Conservation (phyloP, 2,113 vertebrate genomes). For the Petroica traversi region DNA sequence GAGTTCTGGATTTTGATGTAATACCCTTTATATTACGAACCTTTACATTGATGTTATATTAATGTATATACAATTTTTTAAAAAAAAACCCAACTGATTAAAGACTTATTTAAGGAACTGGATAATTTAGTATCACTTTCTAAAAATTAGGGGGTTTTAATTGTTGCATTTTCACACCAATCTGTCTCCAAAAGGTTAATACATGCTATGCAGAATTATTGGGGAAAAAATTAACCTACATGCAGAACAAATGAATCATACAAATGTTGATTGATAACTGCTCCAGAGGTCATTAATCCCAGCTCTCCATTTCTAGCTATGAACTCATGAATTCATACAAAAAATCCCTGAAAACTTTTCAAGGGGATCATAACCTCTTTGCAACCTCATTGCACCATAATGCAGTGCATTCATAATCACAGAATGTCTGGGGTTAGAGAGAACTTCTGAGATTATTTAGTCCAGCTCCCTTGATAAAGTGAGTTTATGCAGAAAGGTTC, state of each 20-base stretch:
- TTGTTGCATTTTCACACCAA: background rate
- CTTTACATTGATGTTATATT: background rate
- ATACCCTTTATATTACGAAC: background rate
- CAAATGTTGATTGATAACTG: background rate
- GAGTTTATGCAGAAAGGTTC: background rate
- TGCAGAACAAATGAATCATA: background rate
- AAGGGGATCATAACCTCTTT: background rate
- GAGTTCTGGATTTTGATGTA: background rate
- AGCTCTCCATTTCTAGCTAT: background rate
- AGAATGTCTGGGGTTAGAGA: background rate
- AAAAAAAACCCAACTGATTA: fast-evolving
- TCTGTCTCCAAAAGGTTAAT: background rate
- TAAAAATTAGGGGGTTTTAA: fast-evolving
- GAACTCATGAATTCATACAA: background rate
- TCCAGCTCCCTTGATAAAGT: background rate
- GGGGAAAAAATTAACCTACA: background rate
- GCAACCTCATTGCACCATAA: fast-evolving
- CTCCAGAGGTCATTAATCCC: too few species aligned
- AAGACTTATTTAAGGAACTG: background rate
- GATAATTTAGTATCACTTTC: background rate
- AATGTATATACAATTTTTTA: background rate
- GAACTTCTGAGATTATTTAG: background rate
- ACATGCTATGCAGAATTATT: background rate
- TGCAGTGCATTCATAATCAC: background rate
- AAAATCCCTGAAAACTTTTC: background rate